Evolutionary conservation across 2,797 vertebrate species (phyloP).

Genomic region (Leucoraja ocellata): DNA sequence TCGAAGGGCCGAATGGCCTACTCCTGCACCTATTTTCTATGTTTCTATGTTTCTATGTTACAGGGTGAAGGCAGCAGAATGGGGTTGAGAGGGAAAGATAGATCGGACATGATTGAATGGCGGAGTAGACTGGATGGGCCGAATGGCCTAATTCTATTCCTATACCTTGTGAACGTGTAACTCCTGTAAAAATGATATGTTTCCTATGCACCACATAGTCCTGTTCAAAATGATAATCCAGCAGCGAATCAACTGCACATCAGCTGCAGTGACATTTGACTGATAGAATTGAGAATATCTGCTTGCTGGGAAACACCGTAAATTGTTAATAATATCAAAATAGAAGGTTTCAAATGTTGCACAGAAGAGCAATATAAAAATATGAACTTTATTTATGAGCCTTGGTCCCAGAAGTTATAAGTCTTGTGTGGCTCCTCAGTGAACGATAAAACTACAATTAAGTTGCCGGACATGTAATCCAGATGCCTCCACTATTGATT

Average conservation of each 20-base stretch:
- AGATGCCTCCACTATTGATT: too few relatives aligned
- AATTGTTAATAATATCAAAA: background rate
- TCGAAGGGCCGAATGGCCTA: too few relatives aligned
- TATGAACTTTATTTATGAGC: background rate
- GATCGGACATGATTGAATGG: too few relatives aligned
- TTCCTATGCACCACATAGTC: background rate
- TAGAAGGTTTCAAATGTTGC: background rate
- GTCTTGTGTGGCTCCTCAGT: background rate
- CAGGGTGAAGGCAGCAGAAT: too few relatives aligned
- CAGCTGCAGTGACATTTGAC: background rate
- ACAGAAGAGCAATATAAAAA: background rate
- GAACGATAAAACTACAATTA: too few relatives aligned
- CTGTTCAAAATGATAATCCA: background rate
- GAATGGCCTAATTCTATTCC: too few relatives aligned
- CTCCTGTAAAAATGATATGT: background rate
- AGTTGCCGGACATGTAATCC: too few relatives aligned
- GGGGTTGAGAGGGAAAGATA: too few relatives aligned
- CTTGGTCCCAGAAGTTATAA: background rate
- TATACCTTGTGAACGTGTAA: background rate
- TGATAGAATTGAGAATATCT: background rate
- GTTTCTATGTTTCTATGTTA: too few relatives aligned
- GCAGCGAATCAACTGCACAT: background rate
- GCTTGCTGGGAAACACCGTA: background rate
- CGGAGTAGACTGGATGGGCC: too few relatives aligned
- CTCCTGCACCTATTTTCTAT: too few relatives aligned